phyloP scores from a whole-genome alignment of 2,797 vertebrate species.

The Poecilia gillii region DNA sequence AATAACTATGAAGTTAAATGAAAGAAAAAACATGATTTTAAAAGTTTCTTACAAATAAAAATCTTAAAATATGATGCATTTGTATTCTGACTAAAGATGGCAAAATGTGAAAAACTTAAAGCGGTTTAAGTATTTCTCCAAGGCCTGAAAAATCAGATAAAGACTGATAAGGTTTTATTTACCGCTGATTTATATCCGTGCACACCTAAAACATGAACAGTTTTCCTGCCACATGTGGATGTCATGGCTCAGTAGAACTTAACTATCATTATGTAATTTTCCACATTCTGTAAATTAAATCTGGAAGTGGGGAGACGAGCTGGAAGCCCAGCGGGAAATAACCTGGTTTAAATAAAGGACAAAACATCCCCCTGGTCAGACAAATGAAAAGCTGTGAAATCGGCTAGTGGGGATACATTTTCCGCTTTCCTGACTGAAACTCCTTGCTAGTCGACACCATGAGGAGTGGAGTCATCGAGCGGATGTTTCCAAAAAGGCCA shows the following conservation, averaged over 20 bases:
- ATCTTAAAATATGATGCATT: not conserved
- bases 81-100: not conserved
- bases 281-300: not conserved
- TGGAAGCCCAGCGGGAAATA: conserved; percentile 1
- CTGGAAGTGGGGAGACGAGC: not conserved
- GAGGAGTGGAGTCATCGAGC: conserved; percentile 79
- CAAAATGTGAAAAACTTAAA: not conserved
- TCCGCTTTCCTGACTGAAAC: conserved; percentile 63
- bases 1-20: not conserved
- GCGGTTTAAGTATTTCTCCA: not conserved
- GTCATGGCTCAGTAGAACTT: not conserved
- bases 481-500: conserved; percentile 76
- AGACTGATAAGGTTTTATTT: not conserved
- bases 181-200: not conserved
- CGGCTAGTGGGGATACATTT: conserved; percentile 55
- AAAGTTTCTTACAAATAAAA: not conserved
- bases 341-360: conserved; percentile 20
- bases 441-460: conserved; percentile 67
- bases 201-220: not conserved
- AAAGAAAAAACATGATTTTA: not conserved
- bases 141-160: not conserved
- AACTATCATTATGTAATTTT: not conserved
- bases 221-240: not conserved
- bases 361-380: not conserved
- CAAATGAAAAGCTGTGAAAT: conserved; percentile 41